Base-by-base conservation (phyloP, 2,797 vertebrate species). In the Myotis daubentonii region DNA sequence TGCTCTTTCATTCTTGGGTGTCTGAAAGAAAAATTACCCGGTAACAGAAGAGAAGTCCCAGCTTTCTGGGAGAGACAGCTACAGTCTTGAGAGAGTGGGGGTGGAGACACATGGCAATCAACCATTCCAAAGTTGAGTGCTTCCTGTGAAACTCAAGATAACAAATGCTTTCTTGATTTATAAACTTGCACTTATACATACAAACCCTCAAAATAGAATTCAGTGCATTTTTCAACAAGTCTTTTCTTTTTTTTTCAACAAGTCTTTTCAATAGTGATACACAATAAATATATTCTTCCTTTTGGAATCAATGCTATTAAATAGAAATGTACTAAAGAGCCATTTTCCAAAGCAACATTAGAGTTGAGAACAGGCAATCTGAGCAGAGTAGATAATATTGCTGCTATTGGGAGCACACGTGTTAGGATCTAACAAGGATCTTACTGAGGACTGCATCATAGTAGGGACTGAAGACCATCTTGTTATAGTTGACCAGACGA, bases 401-500 rank as follows among this genome's bases (percentile, higher is more conserved):
- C 91, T 2, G 76, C 83, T 3, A 60, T 0, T 33, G 66, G 83
- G 72, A 53, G 72, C 76, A 30, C 0, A 92, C n/a, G 49, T 11
- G 81, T 97, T 97, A 98, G 2, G 88, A 10, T 30, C 93, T 95
- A 93, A 85, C 86, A 33, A 87, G 98, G 47, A 99, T 97, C 90
- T 98, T 98, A 93, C 98, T 98, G 62, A 99, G 98, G 96, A 99
- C 97, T n/a, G 97, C 98, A 76, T 99, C 99, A 41, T 99, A 99
- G 98, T 99, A 99, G 8, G 99, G 99, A 44, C 99, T 99, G 98
- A 99, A 99, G 96, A 99, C 99, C 97, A 99, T 98, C 98, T 99
- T 99, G 98, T 99, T 99, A 98, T 99, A 99, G 98, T 99, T 99
- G 97, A 99, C 99, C 16, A 99, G 99, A 62, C 98, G 99, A 93